Evolutionary conservation across 2,888 invertebrate genomes (phyloP).

Genomic region (Dexiosoma caninum): DNA sequence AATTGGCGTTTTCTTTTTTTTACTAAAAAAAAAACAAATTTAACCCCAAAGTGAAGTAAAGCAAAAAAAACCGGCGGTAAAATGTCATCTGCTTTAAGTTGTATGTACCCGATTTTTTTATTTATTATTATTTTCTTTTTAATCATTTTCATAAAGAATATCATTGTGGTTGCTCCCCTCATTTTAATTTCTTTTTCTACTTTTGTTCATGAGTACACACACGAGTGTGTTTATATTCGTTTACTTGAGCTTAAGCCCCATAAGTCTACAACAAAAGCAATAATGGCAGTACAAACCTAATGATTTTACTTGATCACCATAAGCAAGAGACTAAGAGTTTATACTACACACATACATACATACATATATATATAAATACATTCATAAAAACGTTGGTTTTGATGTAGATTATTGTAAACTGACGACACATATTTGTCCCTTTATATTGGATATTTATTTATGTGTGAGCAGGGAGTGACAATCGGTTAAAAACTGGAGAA

Average conservation of each 20-base stretch:
- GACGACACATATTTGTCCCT: constrained; percentile 61
- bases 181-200: neutral
- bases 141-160: constrained; percentile 26
- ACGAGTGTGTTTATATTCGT: constrained; percentile 11
- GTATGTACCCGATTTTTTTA: neutral
- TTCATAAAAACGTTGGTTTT: constrained; percentile 65
- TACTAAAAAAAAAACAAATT: neutral
- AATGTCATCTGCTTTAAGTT: constrained; percentile 7
- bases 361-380: too few species aligned
- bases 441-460: constrained; percentile 50
- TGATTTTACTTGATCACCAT: constrained; percentile 32
- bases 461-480: constrained; percentile 58
- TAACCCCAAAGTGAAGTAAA: neutral
- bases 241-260: constrained; percentile 11
- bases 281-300: constrained; percentile 15
- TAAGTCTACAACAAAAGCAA: constrained; percentile 2
- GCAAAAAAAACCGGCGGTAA: constrained; percentile 10
- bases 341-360: too few species aligned
- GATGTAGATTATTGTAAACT: constrained; percentile 71
- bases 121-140: constrained; percentile 4
- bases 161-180: constrained; percentile 35
- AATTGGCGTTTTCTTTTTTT: neutral
- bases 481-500: constrained; percentile 22
- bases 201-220: too few species aligned
- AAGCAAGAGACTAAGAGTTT: constrained; percentile 43